phyloP scores from a whole-genome alignment of 2,797 vertebrate genomes.

The Phoebastria nigripes region DNA sequence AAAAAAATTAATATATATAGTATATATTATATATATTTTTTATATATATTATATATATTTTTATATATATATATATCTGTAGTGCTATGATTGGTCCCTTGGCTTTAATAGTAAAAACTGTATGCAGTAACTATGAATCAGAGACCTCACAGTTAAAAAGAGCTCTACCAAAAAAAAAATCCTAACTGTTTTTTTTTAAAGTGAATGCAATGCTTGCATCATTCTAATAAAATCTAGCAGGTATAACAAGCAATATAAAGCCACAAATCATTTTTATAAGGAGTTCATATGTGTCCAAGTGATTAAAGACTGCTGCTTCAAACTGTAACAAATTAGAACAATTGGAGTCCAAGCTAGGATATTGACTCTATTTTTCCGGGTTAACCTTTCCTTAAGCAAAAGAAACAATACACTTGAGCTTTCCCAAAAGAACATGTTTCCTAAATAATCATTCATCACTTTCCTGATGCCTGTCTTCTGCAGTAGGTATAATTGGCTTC shows the following conservation, averaged over 20 bases:
- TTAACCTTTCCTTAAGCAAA: slow-evolving; percentile 8
- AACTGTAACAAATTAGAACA: background rate
- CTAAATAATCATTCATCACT: background rate
- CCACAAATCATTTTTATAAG: background rate
- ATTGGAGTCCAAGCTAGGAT: background rate
- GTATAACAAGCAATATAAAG: background rate
- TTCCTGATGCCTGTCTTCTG: background rate
- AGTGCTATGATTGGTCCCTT: background rate
- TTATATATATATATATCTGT: background rate
- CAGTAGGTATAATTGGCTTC: background rate
- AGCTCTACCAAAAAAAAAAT: background rate
- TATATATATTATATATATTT: too few relatives aligned
- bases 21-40: too few relatives aligned
- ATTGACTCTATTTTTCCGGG: background rate
- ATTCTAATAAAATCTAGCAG: background rate
- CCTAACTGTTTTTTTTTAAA: background rate
- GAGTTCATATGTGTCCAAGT: background rate
- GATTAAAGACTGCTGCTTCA: background rate
- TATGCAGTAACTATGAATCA: background rate
- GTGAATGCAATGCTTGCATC: background rate
- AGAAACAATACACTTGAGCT: background rate
- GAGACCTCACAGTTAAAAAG: background rate
- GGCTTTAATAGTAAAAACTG: background rate
- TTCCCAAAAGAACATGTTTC: background rate
- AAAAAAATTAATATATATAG: background rate